Evolutionary conservation across 2,113 vertebrate genomes (phyloP).

Genomic region (Ascaphus truei): DNA sequence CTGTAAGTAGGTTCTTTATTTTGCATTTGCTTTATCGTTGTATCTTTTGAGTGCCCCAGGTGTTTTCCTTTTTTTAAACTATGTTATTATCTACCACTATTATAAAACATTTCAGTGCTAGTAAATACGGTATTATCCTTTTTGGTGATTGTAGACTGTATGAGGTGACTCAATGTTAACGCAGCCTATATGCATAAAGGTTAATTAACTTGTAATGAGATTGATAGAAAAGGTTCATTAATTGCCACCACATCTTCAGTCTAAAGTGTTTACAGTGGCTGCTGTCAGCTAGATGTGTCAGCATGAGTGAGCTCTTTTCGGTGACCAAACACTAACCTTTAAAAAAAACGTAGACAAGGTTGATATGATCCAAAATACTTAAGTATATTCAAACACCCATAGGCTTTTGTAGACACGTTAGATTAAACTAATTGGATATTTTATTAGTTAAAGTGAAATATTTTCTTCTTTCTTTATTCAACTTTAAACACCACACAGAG

Average conservation of each 20-base stretch:
- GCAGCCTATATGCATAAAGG: neutral
- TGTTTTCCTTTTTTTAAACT: too few species aligned
- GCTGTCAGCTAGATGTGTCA: neutral
- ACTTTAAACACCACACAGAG: too few species aligned
- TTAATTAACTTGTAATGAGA: neutral
- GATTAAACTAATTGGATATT: neutral
- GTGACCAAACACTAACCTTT: constrained; percentile 4
- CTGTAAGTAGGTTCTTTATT: too few species aligned
- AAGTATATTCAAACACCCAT: neutral
- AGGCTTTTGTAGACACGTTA: neutral
- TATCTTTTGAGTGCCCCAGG: too few species aligned
- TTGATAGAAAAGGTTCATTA: neutral
- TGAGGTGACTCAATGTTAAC: too few species aligned
- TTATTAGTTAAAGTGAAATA: neutral
- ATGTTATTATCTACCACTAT: too few species aligned
- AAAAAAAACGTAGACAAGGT: constrained; percentile 15
- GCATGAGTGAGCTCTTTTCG: neutral
- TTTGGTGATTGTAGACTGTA: too few species aligned
- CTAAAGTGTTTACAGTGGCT: constrained; percentile 21
- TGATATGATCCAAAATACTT: neutral
- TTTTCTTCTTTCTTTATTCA: too few species aligned
- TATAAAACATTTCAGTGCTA: too few species aligned
- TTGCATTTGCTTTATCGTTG: too few species aligned
- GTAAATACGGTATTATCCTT: too few species aligned
- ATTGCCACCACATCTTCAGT: neutral